phyloP scores from a whole-genome alignment of 2,888 invertebrate species.

The Protonemura montana region DNA sequence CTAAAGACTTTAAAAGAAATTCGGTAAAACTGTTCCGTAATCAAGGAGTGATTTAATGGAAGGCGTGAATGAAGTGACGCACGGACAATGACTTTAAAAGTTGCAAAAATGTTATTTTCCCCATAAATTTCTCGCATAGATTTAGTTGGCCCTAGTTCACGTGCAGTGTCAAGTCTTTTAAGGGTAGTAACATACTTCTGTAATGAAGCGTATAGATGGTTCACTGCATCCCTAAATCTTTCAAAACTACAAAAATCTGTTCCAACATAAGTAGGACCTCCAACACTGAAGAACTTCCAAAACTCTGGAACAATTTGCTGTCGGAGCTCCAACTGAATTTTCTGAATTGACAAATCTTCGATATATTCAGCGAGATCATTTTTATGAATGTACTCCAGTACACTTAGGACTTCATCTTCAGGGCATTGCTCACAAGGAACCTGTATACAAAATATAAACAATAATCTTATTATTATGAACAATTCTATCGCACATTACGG shows the following conservation, averaged over 20 bases:
- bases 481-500: no score
- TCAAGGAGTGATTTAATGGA: slow-evolving; percentile 72
- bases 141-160: slow-evolving; percentile 59
- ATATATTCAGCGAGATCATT: slow-evolving; percentile 33
- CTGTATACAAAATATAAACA: slow-evolving; percentile 32
- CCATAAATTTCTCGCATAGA: slow-evolving; percentile 64
- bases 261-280: slow-evolving; percentile 25
- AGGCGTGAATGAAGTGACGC: slow-evolving; percentile 75
- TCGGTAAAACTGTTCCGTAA: slow-evolving; percentile 79
- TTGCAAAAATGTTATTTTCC: slow-evolving; percentile 63
- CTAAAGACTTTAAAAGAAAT: slow-evolving; percentile 77
- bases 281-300: slow-evolving; percentile 67
- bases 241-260: slow-evolving; percentile 65
- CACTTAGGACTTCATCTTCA: slow-evolving; percentile 30
- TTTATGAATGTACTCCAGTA: slow-evolving; percentile 37
- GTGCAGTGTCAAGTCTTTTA: slow-evolving; percentile 64
- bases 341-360: slow-evolving; percentile 59
- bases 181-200: slow-evolving; percentile 65
- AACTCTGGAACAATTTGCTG: slow-evolving; percentile 69
- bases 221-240: slow-evolving; percentile 72
- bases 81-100: slow-evolving; percentile 71
- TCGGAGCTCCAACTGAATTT: slow-evolving; percentile 68
- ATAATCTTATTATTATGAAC: no score
- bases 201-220: slow-evolving; percentile 67
- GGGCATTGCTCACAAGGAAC: neutral